Evolutionary conservation across 1,140 invertebrate species (phyloP).

Genomic region (Aphaenogaster ashmeadi): DNA sequence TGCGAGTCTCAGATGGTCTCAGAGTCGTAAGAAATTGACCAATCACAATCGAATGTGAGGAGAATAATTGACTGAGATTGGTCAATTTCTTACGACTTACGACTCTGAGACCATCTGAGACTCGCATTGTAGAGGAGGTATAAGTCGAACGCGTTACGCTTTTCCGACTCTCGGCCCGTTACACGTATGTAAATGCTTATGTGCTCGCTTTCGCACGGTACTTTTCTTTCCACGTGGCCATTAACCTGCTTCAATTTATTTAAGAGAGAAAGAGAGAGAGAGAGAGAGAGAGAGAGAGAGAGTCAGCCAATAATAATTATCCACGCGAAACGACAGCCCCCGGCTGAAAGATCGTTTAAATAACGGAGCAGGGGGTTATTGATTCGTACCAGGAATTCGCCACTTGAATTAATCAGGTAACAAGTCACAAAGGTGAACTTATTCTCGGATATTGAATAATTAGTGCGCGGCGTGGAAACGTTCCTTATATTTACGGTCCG

Average conservation of each 20-base stretch:
- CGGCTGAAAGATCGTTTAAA: constrained; percentile 52
- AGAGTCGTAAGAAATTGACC: too few relatives aligned
- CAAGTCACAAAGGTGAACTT: constrained; percentile 66
- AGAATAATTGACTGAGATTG: too few relatives aligned
- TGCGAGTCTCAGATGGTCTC: too few relatives aligned
- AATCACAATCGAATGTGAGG: too few relatives aligned
- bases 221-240: background rate
- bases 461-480: constrained; percentile 38
- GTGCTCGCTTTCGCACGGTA: background rate
- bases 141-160: constrained; percentile 9
- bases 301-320: constrained; percentile 65
- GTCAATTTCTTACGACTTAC: too few relatives aligned
- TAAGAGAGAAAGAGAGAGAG: background rate
- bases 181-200: background rate
- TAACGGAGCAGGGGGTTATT: constrained; percentile 67
- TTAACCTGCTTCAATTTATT: constrained; percentile 37
- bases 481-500: constrained; percentile 34
- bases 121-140: too few relatives aligned
- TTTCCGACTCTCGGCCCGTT: background rate
- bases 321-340: constrained; percentile 32
- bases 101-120: too few relatives aligned
- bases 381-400: constrained; percentile 57
- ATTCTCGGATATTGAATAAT: constrained; percentile 64
- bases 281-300: constrained; percentile 6
- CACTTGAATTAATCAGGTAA: constrained; percentile 73